These are phyloP conservation scores for Carassius gibelio DNA, from an alignment of 2,113 vertebrate genomes.

Conservation along the genomic window DNA sequence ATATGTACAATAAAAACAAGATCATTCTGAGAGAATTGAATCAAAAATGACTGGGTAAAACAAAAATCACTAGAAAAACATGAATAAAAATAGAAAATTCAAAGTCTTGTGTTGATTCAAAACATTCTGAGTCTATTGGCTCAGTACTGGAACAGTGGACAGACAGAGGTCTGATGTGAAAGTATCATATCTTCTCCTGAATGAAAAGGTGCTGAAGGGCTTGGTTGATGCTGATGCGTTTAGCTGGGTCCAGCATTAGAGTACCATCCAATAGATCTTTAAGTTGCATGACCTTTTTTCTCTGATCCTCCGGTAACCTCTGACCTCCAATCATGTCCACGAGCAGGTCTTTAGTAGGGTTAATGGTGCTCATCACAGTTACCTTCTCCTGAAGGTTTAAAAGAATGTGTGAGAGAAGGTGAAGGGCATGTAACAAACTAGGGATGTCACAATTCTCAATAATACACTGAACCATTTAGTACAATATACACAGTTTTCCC, in stretches of 20 bases:
- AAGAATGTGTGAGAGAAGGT: not conserved
- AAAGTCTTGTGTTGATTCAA: conserved; percentile 31
- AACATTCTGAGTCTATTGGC: conserved; percentile 37
- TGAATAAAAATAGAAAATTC: conserved; percentile 40
- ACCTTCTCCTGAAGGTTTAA: conserved; percentile 87
- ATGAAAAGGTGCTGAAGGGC: conserved; percentile 98
- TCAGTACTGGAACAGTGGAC: conserved; percentile 39
- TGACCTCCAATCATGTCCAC: conserved; percentile 95
- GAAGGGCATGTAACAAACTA: not conserved
- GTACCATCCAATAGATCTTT: conserved; percentile 98
- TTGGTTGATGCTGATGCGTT: conserved; percentile 99
- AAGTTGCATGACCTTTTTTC: conserved; percentile 98
- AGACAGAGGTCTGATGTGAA: not conserved
- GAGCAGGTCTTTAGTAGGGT: conserved; percentile 98
- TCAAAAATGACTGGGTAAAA: conserved; percentile 58
- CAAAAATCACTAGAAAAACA: conserved; percentile 58
- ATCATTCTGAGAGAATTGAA: conserved; percentile 57
- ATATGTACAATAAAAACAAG: conserved; percentile 77
- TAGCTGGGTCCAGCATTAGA: conserved; percentile 98
- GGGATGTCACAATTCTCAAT: no score
- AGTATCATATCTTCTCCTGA: conserved; percentile 85
- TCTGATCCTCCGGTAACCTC: conserved; percentile 97
- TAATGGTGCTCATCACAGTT: conserved; percentile 99
- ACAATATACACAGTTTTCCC: no score
- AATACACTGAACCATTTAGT: no score